Evolutionary conservation across 2,113 vertebrate genomes (phyloP).

Genomic region (Actinemys pallida): DNA sequence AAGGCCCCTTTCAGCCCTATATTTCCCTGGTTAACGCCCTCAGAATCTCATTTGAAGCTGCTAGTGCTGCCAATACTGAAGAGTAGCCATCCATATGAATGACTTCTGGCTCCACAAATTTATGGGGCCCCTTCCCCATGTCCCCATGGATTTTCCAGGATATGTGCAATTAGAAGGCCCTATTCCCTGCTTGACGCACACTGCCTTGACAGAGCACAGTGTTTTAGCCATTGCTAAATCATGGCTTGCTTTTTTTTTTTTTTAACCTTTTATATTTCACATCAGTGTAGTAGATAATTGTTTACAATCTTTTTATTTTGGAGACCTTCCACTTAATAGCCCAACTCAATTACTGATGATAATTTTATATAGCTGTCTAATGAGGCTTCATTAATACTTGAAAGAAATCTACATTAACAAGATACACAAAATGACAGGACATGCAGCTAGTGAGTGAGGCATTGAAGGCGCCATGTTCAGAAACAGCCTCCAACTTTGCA

Average conservation of each 20-base stretch:
- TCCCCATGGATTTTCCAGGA: background rate
- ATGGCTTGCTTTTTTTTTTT: background rate
- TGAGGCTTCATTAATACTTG: constrained; percentile 37
- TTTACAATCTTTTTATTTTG: background rate
- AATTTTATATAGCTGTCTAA: background rate
- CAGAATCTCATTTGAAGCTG: too few species aligned
- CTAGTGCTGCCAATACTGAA: too few species aligned
- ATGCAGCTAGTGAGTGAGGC: constrained; percentile 28
- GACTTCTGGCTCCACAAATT: background rate
- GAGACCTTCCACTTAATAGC: background rate
- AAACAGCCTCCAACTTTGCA: constrained; percentile 23
- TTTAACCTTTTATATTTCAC: constrained; percentile 14
- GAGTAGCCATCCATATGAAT: background rate
- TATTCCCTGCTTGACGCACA: background rate
- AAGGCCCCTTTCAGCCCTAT: too few species aligned
- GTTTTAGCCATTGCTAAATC: background rate
- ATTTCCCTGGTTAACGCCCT: too few species aligned
- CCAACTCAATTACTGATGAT: background rate
- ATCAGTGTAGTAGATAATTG: background rate
- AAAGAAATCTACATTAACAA: constrained; percentile 17
- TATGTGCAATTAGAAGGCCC: background rate
- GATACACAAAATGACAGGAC: constrained; percentile 6
- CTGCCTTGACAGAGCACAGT: background rate
- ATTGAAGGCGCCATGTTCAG: constrained; percentile 3
- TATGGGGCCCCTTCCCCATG: background rate